Percentiles rank a stretch among this genome's conserved stretches.
These are phyloP conservation scores for Blera fallax DNA, from an alignment of 2,888 invertebrate species.

Conservation along the genomic window DNA sequence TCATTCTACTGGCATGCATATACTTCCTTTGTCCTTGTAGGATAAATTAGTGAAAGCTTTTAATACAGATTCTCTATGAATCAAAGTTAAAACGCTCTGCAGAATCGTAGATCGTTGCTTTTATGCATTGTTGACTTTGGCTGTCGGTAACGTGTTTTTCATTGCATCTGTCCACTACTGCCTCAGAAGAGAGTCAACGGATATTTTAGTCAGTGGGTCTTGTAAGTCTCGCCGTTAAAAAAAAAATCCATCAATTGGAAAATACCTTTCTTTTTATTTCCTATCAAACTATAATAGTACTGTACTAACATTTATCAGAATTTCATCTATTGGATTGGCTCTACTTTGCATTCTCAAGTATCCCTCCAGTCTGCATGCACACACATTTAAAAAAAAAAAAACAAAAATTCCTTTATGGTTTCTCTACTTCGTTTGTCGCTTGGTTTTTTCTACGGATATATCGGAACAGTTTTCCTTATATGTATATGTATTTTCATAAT, in stretches of 20 bases:
- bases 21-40: no score
- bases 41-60: no score
- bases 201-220: no score
- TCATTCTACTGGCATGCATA: no score
- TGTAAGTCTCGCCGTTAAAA: background rate
- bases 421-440: background rate
- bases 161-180: no score
- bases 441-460: constrained; percentile 10
- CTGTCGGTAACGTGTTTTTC: no score
- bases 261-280: constrained; percentile 66
- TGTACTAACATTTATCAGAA: constrained; percentile 61
- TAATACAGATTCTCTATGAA: no score
- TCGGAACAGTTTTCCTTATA: constrained; percentile 14
- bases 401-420: constrained; percentile 9
- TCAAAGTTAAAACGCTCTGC: no score
- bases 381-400: constrained; percentile 33
- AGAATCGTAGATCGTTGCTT: no score
- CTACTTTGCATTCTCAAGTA: constrained; percentile 57
- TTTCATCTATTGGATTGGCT: constrained; percentile 63
- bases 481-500: background rate
- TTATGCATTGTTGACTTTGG: no score
- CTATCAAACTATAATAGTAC: constrained; percentile 67
- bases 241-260: constrained; percentile 26
- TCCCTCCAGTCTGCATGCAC: constrained; percentile 55
- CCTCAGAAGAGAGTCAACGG: no score